Conservation (phyloP, 2,797 vertebrate genomes). For the Triplophysa yarkandensis region DNA sequence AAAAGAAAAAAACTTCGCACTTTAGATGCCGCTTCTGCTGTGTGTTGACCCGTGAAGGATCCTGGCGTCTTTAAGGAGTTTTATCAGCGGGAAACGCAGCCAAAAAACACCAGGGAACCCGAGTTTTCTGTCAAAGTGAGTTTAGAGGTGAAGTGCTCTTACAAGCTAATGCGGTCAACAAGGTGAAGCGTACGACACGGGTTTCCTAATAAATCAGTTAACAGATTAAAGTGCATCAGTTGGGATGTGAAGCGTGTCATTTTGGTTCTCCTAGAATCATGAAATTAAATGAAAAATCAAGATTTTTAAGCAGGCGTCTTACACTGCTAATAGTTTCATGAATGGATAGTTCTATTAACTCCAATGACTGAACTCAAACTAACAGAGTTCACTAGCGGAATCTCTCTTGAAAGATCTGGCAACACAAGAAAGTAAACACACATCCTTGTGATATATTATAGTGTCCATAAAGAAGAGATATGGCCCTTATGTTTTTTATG, state of each 20-base stretch:
- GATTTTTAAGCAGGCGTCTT: neutral
- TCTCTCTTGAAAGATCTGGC: too few relatives aligned
- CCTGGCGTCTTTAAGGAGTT: constrained; percentile 13
- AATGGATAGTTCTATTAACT: neutral
- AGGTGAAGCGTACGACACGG: neutral
- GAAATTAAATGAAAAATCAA: neutral
- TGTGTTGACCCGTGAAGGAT: constrained; percentile 42
- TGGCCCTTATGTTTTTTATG: too few relatives aligned
- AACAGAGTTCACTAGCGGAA: too few relatives aligned
- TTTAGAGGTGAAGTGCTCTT: constrained; percentile 11
- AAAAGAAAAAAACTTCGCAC: constrained; percentile 14
- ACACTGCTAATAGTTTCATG: neutral
- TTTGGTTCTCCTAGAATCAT: neutral
- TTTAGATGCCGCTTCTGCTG: constrained; percentile 1
- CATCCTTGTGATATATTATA: too few relatives aligned
- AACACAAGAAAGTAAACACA: too few relatives aligned
- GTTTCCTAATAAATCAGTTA: constrained; percentile 22
- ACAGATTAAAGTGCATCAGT: neutral
- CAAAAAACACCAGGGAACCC: constrained; percentile 36
- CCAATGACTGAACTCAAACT: neutral
- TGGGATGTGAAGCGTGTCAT: neutral
- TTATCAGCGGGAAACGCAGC: constrained; percentile 34
- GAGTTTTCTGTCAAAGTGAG: constrained; percentile 32
- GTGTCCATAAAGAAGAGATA: too few relatives aligned
- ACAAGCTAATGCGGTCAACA: constrained; percentile 25